These are phyloP conservation scores for Labeo catla DNA, from an alignment of 2,113 vertebrate species.

Conservation along the genomic window DNA sequence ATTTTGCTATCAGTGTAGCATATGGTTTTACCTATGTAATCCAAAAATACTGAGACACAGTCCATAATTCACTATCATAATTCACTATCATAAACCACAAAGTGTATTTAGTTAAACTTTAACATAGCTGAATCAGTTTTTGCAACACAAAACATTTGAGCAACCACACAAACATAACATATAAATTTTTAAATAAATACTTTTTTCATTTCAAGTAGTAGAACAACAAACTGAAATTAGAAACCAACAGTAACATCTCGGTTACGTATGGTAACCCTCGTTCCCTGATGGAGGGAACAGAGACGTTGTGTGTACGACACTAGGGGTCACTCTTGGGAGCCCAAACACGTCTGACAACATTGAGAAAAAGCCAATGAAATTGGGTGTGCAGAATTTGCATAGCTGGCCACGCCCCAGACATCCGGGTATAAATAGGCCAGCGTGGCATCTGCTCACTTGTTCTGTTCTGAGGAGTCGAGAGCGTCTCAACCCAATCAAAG, in stretches of 20 bases:
- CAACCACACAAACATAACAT: background rate
- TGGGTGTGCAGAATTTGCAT: too few relatives aligned
- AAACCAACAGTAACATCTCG: background rate
- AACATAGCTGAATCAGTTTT: background rate
- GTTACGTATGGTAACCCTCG: too few relatives aligned
- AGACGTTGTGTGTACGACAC: too few relatives aligned
- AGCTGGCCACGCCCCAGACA: too few relatives aligned
- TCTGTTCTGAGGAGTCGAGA: too few relatives aligned
- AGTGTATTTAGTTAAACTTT: background rate
- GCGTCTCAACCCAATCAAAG: too few relatives aligned
- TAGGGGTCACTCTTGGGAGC: too few relatives aligned
- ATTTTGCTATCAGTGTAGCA: background rate
- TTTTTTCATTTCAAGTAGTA: background rate
- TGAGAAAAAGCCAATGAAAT: too few relatives aligned
- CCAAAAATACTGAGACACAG: background rate
- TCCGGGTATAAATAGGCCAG: too few relatives aligned
- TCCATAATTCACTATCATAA: background rate
- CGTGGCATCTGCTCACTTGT: too few relatives aligned
- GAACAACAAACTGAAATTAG: background rate
- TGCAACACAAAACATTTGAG: background rate
- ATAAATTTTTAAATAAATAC: background rate
- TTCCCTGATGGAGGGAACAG: too few relatives aligned
- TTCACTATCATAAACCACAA: background rate
- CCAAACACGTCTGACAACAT: too few relatives aligned
- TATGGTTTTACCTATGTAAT: constrained; percentile 7